Evolutionary conservation across 2,888 invertebrate genomes (phyloP).

Genomic region (Drosophila ezoana): DNA sequence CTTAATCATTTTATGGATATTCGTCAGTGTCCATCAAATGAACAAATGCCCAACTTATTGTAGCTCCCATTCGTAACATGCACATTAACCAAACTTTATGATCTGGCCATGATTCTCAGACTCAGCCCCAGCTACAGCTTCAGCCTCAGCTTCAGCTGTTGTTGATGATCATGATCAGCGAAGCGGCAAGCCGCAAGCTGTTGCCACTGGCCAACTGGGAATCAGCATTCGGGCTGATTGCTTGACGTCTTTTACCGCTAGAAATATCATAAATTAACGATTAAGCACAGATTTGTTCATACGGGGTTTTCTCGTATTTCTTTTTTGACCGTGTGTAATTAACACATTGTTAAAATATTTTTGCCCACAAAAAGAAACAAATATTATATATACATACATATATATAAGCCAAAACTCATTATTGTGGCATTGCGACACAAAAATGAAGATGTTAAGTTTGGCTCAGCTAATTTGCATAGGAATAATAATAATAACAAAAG

Average conservation of each 20-base stretch:
- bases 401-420: constrained; percentile 32
- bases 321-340: constrained; percentile 59
- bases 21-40: constrained; percentile 2
- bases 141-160: not conserved
- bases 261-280: constrained; percentile 74
- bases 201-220: constrained; percentile 1
- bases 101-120: constrained; percentile 48
- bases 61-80: constrained; percentile 8
- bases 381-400: constrained; percentile 2
- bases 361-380: constrained; percentile 7
- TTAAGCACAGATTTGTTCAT: constrained; percentile 73
- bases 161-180: constrained; percentile 55
- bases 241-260: constrained; percentile 68
- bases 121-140: not conserved
- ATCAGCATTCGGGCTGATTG: constrained; percentile 45
- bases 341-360: constrained; percentile 71
- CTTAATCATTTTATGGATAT: not conserved
- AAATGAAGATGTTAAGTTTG: constrained; percentile 34
- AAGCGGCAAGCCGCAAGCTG: constrained; percentile 48
- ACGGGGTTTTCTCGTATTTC: constrained; percentile 45
- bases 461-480: constrained; percentile 65
- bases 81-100: constrained; percentile 56
- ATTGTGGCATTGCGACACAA: constrained; percentile 50
- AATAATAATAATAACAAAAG: constrained; percentile 62
- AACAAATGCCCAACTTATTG: constrained; percentile 30